A percentile compares a stretch with the other conserved stretches of the same genome.
Conservation (phyloP, 2,888 invertebrate species). For the Euproctis similis region DNA sequence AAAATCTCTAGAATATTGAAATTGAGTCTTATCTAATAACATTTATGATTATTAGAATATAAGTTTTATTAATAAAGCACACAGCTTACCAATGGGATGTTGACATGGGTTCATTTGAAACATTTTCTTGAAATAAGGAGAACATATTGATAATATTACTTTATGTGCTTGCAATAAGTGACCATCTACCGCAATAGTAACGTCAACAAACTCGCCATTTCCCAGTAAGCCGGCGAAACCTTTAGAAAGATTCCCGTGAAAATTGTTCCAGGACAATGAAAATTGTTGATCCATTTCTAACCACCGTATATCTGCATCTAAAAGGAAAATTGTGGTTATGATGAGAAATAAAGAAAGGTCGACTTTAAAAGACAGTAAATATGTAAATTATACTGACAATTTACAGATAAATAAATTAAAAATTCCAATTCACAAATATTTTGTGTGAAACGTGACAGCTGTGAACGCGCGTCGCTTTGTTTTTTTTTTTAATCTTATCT, state of each 20-base stretch:
- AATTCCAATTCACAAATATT: constrained; percentile 26
- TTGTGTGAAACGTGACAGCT: constrained; percentile 35
- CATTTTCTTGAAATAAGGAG: constrained; percentile 82
- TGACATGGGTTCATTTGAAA: constrained; percentile 80
- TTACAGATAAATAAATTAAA: constrained; percentile 9
- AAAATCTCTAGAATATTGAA: no score
- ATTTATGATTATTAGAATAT: no score
- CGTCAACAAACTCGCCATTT: constrained; percentile 77
- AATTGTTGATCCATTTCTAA: constrained; percentile 79
- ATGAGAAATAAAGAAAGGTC: no score
- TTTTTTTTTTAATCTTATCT: constrained; percentile 14
- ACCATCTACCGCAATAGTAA: constrained; percentile 79
- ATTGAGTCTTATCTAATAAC: constrained; percentile 6
- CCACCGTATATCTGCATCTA: constrained; percentile 44
- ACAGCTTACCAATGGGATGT: constrained; percentile 78
- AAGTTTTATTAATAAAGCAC: no score
- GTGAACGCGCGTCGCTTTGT: constrained; percentile 34
- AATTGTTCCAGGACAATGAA: constrained; percentile 84
- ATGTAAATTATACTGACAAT: constrained; percentile 20
- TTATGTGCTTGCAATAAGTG: constrained; percentile 81
- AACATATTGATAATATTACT: constrained; percentile 82
- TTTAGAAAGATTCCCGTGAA: constrained; percentile 81
- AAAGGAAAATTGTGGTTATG: constrained; percentile 14
- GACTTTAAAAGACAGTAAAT: no score
- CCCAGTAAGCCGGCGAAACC: constrained; percentile 78